Percentiles rank a stretch among this genome's conserved stretches.
Conservation (phyloP, 1,140 invertebrate genomes). For the Manduca sexta region DNA sequence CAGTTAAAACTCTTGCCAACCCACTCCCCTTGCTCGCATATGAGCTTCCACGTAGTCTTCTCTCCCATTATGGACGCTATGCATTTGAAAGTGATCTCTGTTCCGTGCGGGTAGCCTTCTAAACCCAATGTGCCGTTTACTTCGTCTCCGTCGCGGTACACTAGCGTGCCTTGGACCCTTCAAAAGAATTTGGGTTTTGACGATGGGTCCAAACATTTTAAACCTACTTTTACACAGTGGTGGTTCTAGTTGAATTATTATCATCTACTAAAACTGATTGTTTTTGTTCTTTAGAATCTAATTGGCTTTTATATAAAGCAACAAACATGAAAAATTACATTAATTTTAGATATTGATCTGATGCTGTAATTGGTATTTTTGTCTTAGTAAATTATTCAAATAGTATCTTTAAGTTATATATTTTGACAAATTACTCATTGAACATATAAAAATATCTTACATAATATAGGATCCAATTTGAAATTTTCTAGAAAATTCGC, state of each 20-base stretch:
- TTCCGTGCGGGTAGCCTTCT: constrained; percentile 81
- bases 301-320: no score
- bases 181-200: constrained; percentile 1
- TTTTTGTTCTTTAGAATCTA: no score
- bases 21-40: constrained; percentile 89
- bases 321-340: no score
- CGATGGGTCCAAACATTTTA: background rate
- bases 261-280: no score
- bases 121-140: constrained; percentile 51
- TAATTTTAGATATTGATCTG: no score
- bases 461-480: no score
- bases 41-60: constrained; percentile 86
- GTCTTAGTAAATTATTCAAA: no score
- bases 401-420: background rate
- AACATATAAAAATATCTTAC: no score
- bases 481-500: no score
- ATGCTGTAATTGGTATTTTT: no score
- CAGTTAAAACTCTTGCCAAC: constrained; percentile 84
- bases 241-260: no score
- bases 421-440: constrained; percentile 6
- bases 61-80: constrained; percentile 85
- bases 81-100: constrained; percentile 87
- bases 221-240: no score
- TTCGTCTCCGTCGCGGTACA: constrained; percentile 76
- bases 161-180: constrained; percentile 79